Conservation (phyloP, 2,113 vertebrate genomes). For the Lophochroa leadbeateri region DNA sequence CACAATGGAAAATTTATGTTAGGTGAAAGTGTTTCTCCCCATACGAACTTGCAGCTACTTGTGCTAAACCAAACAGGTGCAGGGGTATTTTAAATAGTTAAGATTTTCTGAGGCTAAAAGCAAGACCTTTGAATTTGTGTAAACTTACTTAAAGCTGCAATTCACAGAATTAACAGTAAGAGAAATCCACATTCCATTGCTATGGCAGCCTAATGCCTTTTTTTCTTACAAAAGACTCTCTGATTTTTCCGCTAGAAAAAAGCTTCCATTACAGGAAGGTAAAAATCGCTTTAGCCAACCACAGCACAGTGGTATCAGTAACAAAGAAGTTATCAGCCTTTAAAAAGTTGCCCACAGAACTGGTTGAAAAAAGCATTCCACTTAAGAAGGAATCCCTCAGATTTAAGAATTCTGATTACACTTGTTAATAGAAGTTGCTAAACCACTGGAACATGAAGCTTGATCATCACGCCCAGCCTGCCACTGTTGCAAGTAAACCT, state of each 20-base stretch:
- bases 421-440: background rate
- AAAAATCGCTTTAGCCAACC: background rate
- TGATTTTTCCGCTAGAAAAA: background rate
- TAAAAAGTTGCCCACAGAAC: background rate
- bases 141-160: background rate
- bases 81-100: background rate
- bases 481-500: background rate
- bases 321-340: background rate
- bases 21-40: background rate
- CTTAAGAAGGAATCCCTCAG: background rate
- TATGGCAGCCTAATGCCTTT: background rate
- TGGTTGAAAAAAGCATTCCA: background rate
- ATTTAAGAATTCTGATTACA: background rate
- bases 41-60: background rate
- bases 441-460: background rate
- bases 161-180: background rate
- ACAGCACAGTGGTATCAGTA: background rate
- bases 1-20: constrained; percentile 20
- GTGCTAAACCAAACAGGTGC: background rate
- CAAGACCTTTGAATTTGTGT: background rate
- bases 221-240: background rate
- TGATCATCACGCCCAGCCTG: background rate
- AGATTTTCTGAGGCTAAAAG: background rate
- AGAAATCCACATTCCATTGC: background rate
- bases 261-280: background rate